Base-by-base conservation (phyloP, 92 coral and sea anemone species). In the Umimayanthus chanpuru region DNA sequence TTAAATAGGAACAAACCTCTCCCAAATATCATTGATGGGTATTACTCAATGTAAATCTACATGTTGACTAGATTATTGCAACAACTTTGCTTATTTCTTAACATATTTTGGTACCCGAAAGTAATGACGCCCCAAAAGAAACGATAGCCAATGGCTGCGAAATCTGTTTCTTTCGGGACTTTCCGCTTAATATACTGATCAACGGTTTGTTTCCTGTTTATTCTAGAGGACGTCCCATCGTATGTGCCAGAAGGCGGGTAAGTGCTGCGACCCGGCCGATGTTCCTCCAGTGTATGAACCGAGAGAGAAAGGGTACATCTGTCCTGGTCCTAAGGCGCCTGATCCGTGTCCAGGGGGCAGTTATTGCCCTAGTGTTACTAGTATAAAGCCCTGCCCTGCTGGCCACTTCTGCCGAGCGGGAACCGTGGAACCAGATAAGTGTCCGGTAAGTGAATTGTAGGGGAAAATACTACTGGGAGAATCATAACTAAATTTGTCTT, bases 281-380 rank as follows among this genome's bases (percentile, higher is more conserved):
- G 84, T 80, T 7, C 84, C 84, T 30, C 84, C 84, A 15, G 84
- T 80, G 71, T 80, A 55, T 53, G 84, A 80, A 5, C 71, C 47
- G 30, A 58, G 1, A 49, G 70, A 80, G 15, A 55, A 18, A 55
- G 6, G 26, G 30, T 80, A 80, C 44, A 14, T 55, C 21, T 80
- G 84, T 29, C 84, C 84, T 55, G 84, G 84, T 2, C 84, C 84
- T n/a, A 80, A 80, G 70, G n/a, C 41, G 28, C 84, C 70, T 50
- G 71, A 80, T 21, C 71, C 71, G 2, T 80, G 84, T 56, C 84
- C 84, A 26, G 84, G 28, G 84, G 44, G 70, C 11, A 55, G 71
- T 56, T 80, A 80, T 56, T 80, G 84, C 14, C 84, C 84, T 25
- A 80, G 12, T 65, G 84, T 80, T 56, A 80, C 84, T 30, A 80